These are phyloP conservation scores for Leptatherina wallacei DNA, from an alignment of 2,797 vertebrate genomes.

Conservation along the genomic window DNA sequence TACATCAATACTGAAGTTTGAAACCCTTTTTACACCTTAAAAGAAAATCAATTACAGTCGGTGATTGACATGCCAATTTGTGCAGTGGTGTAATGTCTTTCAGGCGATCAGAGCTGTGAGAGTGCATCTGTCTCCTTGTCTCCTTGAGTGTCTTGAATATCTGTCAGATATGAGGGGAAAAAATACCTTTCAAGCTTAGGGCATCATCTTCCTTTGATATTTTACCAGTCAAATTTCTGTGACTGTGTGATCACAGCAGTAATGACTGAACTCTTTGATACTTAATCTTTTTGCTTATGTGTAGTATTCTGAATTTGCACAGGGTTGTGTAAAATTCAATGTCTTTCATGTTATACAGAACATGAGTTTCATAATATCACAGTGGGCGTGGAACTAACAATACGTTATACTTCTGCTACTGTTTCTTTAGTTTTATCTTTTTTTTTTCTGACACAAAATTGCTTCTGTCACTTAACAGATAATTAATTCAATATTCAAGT, in stretches of 20 bases:
- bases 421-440: no score
- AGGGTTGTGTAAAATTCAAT: not conserved
- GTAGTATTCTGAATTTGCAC: constrained; percentile 2
- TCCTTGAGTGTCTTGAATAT: constrained; percentile 24
- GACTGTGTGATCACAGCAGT: constrained; percentile 16
- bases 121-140: constrained; percentile 28
- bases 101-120: constrained; percentile 21
- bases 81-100: constrained; percentile 25
- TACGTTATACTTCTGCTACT: no score
- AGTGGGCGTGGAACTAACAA: no score
- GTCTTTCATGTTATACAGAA: not conserved
- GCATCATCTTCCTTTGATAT: constrained; percentile 15
- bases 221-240: constrained; percentile 9
- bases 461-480: no score
- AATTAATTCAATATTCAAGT: no score
- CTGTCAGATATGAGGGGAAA: constrained; percentile 24
- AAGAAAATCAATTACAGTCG: constrained; percentile 72
- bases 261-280: constrained; percentile 20
- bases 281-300: not conserved
- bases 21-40: constrained; percentile 68
- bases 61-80: constrained; percentile 63
- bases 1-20: constrained; percentile 55
- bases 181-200: constrained; percentile 22
- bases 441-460: no score
- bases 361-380: not conserved